Conservation (phyloP, 2,888 invertebrate genomes). For the Cantharis flavilabris region DNA sequence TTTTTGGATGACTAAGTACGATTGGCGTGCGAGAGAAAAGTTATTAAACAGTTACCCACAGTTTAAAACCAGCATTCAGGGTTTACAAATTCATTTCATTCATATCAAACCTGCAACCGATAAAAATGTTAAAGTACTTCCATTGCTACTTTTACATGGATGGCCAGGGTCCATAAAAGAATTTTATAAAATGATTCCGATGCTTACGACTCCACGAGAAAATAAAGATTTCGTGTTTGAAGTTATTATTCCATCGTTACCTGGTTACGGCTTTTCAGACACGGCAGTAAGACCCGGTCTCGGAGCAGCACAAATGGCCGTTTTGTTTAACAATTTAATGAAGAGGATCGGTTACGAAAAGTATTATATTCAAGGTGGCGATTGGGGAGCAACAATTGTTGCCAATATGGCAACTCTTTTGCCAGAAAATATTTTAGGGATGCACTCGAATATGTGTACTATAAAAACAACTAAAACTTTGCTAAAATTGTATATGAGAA, state of each 20-base stretch:
- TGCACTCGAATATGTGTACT: constrained; percentile 51
- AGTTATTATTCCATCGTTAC: constrained; percentile 62
- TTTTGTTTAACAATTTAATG: constrained; percentile 71
- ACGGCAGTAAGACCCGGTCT: constrained; percentile 64
- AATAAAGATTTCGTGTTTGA: constrained; percentile 68
- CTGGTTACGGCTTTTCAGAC: constrained; percentile 60
- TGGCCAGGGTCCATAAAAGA: constrained; percentile 90
- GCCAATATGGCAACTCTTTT: constrained; percentile 65
- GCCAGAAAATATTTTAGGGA: constrained; percentile 61
- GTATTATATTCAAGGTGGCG: constrained; percentile 77
- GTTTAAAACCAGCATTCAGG: constrained; percentile 72
- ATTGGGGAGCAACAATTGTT: constrained; percentile 76
- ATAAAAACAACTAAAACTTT: constrained; percentile 24
- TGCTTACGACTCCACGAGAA: constrained; percentile 59
- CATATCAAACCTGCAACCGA: constrained; percentile 61
- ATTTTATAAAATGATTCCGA: constrained; percentile 76
- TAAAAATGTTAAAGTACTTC: constrained; percentile 57
- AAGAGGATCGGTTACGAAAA: constrained; percentile 65
- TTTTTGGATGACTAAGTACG: constrained; percentile 75
- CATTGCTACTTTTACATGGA: constrained; percentile 78
- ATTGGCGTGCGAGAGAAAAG: constrained; percentile 66
- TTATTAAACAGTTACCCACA: constrained; percentile 69
- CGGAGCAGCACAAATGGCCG: constrained; percentile 47
- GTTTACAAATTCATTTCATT: constrained; percentile 70
- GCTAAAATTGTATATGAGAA: constrained; percentile 28